Evolutionary conservation across 2,113 vertebrate species (phyloP), one percentile per base, ranked within the genome.

Genomic region (Myxocyprinus asiaticus): DNA sequence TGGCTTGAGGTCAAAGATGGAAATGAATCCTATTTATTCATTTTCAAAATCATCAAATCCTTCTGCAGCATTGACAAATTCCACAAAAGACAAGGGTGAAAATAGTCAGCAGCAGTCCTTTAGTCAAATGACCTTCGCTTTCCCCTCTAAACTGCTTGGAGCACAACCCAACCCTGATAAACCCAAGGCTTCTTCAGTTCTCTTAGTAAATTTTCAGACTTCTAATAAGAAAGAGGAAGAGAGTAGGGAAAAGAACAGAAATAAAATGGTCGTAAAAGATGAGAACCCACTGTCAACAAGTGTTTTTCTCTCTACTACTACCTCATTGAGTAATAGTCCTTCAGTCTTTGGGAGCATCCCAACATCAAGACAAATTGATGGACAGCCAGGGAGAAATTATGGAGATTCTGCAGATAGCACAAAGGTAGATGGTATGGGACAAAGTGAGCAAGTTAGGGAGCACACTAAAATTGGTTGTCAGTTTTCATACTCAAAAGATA

Each of bases 261-360:
- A 11, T 0, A 73, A 55, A 51, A 55, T 73, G 72, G 17, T 5
- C 15, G 12, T 63, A 22, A 50, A 55, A 8, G 8, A 65, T 0
- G 61, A 44, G 12, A 51, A 14, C 43, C 56, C 76, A 61, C 58
- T 44, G 50, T 79, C 58, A 44, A 33, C 15, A 71, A 11, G 10
- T 4, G 33, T 43, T 75, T 82, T 62, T 33, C 22, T 1, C 22
- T 33, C 22, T 33, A 33, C 22, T 45, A 47, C 59, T 65, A 55
- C 77, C n/a, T 47, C 79, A 14, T 14, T 76, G 61, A 70, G 56
- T 51, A 79, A 71, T 12, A 43, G 14, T 61, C 12, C 59, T 15
- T 65, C 67, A 42, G n/a, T 71, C 6, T 59, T 51, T 15, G 50
- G 76, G 22, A 48, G 63, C 48, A 9, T 56, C 33, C 15, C 62